Base-by-base conservation (phyloP, 2,113 vertebrate genomes). In the Notothenia rossii region DNA sequence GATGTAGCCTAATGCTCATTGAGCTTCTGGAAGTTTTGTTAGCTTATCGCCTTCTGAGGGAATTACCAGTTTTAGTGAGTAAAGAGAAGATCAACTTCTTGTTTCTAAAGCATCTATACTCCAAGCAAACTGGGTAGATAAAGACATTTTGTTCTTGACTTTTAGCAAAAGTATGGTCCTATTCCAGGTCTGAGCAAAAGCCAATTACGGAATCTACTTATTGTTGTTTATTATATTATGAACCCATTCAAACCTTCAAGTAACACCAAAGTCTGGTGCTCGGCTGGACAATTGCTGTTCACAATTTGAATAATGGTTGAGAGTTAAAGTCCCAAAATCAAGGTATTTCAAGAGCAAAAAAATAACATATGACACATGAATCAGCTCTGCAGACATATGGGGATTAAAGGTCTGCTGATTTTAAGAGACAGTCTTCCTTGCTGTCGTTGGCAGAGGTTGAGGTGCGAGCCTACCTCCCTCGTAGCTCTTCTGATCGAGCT, bases 21-120 rank as follows among this genome's bases (percentile, higher is more conserved):
- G 7, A n/a, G 40, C 33, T 59, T 45, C 22, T 51, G 13, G 51
- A 74, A 68, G 87, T 56, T 4, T 65, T 75, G 56, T 74, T 65
- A 36, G 48, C 63, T 88, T 77, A 75, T 69, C 72, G 36, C 83
- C 72, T 77, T 46, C 79, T 55, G 25, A 64, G 8, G 33, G 56
- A 51, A 78, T 66, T 83, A 75, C 66, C 59, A 73, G 75, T 17
- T 2, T 69, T 9, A 14, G 43, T 50, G 25, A 72, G 22, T 33
- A 40, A 7, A 71, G 56, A 72, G 25, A 73, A 79, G 54, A 20
- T 25, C 9, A 65, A 29, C 50, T 50, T 48, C 22, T 2, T 55
- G 33, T 18, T 51, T 1, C 58, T 7, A 10, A 46, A 73, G 54
- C 43, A 33, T 58, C 51, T 14, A 15, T 9, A 12, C 8, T 58